Evolutionary conservation across 2,888 invertebrate genomes (phyloP).

Genomic region (Amiota minor): DNA sequence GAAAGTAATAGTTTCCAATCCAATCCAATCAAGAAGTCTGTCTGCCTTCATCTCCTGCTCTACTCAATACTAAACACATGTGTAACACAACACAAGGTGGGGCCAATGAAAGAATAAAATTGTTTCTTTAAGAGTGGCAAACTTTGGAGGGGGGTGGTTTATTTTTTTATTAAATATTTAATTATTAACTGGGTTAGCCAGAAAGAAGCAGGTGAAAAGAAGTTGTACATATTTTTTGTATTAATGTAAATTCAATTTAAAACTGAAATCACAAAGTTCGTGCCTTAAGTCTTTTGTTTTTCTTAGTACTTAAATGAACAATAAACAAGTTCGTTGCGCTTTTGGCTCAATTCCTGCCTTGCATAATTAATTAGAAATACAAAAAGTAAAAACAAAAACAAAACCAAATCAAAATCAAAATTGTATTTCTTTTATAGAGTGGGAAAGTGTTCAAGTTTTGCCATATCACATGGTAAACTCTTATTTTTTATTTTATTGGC

Average conservation of each 20-base stretch:
- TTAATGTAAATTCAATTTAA: background rate
- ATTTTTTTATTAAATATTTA: slow-evolving; percentile 41
- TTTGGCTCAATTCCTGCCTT: slow-evolving; percentile 43
- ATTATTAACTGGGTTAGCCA: slow-evolving; percentile 20
- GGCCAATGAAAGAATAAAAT: background rate
- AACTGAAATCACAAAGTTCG: background rate
- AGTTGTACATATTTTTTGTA: background rate
- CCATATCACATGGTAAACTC: background rate
- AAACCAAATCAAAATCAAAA: too few species aligned
- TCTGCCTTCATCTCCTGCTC: too few species aligned
- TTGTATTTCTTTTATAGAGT: too few species aligned
- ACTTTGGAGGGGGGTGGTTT: too few species aligned
- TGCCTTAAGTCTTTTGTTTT: slow-evolving; percentile 1
- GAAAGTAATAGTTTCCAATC: slow-evolving; percentile 29
- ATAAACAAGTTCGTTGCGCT: background rate
- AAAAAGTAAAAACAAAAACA: too few species aligned
- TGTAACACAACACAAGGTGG: too few species aligned
- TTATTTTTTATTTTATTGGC: background rate
- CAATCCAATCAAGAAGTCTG: slow-evolving; percentile 14
- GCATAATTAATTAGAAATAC: slow-evolving; percentile 54
- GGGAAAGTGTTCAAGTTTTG: slow-evolving; percentile 58
- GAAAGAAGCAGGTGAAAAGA: slow-evolving; percentile 5
- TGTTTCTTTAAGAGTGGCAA: background rate
- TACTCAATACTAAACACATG: too few species aligned
- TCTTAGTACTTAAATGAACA: background rate